These are phyloP conservation scores for Himalopsyche anomala DNA, from an alignment of 2,888 invertebrate genomes.

Conservation along the genomic window DNA sequence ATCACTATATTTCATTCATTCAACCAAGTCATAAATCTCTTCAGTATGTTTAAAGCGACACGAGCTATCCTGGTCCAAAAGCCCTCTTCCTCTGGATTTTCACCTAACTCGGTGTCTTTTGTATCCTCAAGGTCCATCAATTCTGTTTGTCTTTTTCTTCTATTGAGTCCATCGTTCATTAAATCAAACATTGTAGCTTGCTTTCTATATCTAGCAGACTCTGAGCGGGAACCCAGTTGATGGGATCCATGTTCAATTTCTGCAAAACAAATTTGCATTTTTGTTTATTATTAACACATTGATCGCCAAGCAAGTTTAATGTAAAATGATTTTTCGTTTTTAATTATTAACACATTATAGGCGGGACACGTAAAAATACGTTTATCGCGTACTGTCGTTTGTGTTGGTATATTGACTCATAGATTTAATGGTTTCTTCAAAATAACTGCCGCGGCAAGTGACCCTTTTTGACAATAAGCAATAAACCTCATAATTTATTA, in stretches of 20 bases:
- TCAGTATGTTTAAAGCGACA: conserved; percentile 73
- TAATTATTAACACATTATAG: no score
- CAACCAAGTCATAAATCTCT: conserved; percentile 74
- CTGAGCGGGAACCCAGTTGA: background rate
- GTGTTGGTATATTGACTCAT: no score
- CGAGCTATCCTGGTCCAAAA: conserved; percentile 75
- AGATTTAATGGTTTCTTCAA: no score
- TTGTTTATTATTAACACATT: no score
- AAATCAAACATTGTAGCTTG: conserved; percentile 2
- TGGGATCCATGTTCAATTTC: background rate
- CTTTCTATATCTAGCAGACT: background rate
- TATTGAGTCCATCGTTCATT: conserved; percentile 67
- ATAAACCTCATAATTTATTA: no score
- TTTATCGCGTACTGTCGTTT: no score
- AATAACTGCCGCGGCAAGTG: no score
- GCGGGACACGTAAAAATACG: no score
- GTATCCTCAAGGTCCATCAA: conserved; percentile 70
- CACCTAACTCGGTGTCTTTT: conserved; percentile 69
- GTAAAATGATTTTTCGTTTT: no score
- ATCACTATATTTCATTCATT: conserved; percentile 67
- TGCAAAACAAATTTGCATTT: background rate
- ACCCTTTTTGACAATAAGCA: no score
- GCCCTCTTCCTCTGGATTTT: conserved; percentile 71
- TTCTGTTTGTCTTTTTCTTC: conserved; percentile 72
- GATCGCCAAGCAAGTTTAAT: no score